These are phyloP conservation scores for Acanthosepion lycidas DNA, from an alignment of 2,888 invertebrate species.

Conservation along the genomic window DNA sequence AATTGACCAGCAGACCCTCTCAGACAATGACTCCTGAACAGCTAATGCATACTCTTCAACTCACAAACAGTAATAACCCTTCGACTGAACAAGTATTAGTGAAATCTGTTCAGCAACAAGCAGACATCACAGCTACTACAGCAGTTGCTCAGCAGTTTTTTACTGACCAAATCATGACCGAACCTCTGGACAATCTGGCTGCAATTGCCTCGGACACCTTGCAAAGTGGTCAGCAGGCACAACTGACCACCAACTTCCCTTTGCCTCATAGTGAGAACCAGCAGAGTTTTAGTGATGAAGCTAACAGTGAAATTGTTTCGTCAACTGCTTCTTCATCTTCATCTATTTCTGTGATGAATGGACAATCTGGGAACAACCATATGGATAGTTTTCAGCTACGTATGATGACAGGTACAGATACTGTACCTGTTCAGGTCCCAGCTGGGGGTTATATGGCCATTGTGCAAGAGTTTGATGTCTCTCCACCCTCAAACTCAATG, in stretches of 20 bases:
- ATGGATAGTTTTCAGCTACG: background rate
- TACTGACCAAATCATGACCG: slow-evolving; percentile 43
- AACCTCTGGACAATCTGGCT: slow-evolving; percentile 43
- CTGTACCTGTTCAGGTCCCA: background rate
- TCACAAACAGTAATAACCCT: background rate
- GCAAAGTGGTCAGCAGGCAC: background rate
- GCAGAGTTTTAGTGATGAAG: background rate
- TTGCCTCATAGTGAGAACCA: background rate
- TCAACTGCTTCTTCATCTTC: background rate
- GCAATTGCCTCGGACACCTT: background rate
- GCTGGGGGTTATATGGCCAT: slow-evolving; percentile 10
- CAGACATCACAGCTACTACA: background rate
- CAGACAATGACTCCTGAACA: background rate
- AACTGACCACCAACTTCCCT: slow-evolving; percentile 35
- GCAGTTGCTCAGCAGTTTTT: slow-evolving; percentile 41
- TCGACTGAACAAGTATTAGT: background rate
- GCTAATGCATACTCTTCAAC: slow-evolving; percentile 33
- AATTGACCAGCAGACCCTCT: background rate
- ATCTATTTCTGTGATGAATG: background rate
- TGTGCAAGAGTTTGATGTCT: slow-evolving; percentile 36
- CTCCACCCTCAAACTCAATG: background rate
- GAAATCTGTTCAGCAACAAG: slow-evolving; percentile 23
- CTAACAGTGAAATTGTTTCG: background rate
- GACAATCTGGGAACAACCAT: background rate
- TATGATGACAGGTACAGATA: background rate